phyloP scores from a whole-genome alignment of 2,113 vertebrate species.

The Canis aureus region DNA sequence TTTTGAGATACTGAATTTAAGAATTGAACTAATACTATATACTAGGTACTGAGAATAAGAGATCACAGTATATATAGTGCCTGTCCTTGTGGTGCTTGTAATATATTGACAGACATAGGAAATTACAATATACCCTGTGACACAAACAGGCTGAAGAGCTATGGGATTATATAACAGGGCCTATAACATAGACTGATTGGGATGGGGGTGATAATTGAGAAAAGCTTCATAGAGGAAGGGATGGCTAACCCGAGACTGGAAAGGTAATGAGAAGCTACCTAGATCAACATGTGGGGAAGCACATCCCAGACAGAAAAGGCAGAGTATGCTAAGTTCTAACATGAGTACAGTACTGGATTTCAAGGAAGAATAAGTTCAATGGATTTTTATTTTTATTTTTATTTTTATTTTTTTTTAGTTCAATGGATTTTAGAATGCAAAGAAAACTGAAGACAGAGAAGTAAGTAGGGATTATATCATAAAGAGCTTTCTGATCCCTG shows the following conservation, averaged over 20 bases:
- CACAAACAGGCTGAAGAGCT: not conserved
- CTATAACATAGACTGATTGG: not conserved
- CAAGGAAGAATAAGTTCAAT: not conserved
- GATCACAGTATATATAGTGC: not conserved
- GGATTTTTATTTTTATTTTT: not conserved
- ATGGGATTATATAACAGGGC: not conserved
- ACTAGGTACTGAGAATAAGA: not conserved
- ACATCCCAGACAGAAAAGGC: not conserved
- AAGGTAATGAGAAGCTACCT: not conserved
- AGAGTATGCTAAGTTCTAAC: not conserved
- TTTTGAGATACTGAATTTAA: not conserved
- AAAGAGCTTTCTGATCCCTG: not conserved
- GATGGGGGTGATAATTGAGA: not conserved
- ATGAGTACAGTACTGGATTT: not conserved
- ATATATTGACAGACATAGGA: not conserved
- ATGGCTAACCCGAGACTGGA: not conserved
- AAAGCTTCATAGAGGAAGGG: not conserved
- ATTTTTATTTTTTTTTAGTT: not conserved
- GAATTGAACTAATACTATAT: not conserved
- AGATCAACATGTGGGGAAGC: not conserved
- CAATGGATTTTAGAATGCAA: not conserved
- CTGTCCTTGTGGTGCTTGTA: not conserved
- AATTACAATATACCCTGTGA: not conserved
- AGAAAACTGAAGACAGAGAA: not conserved
- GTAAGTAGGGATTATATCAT: not conserved